Base-by-base conservation (phyloP, 1,140 invertebrate genomes). In the Condylostylus longicornis region DNA sequence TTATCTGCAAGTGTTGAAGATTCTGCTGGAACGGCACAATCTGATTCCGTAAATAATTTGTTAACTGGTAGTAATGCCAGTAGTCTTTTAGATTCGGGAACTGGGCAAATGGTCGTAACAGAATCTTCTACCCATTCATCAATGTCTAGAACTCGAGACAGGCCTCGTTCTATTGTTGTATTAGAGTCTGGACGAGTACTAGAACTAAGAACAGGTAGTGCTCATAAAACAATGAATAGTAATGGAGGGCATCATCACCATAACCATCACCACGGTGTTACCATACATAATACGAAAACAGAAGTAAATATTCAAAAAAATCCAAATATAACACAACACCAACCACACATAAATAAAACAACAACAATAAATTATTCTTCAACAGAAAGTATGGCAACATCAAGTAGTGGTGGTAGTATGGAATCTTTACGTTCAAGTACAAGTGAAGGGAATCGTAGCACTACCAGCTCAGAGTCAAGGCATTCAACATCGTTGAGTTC, bases 351-450 rank as follows among this genome's bases (percentile, higher is more conserved):
- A 64, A 72, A 42, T 61, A 59, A 40, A 47, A 32, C 53, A 68
- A 30, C 1, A 3, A 47, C 70, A 35, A n/a, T n/a, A n/a, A 82
- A 83, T 37, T 86, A 81, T 54, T 84, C 79, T 1, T 85, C 81
- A 49, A 82, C 79, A 2, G 83, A 87, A 54, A 83, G 80, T 51
- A 82, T 87, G 70, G 79, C 80, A 8, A 84, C 79, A 2, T 82
- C 77, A 42, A 82, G 79, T 56, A 82, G 79, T 51, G 78, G 79
- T 18, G 81, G 79, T 8, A 85, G 82, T 56, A 79, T 85, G 75
- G 82, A 85, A 50, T 83, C 80, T 12, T 58, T 85, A 20, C 67
- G 79, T 19, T 83, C 79, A 58, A 83, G 77, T 51, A 84, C 79
- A 18, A 84, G 80, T 48, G 80, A 83, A 58, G 79, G 79, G 4